A percentile compares a stretch with the other conserved stretches of the same genome.
Evolutionary conservation across 2,113 vertebrate genomes (phyloP).

Genomic region (Albula goreensis): DNA sequence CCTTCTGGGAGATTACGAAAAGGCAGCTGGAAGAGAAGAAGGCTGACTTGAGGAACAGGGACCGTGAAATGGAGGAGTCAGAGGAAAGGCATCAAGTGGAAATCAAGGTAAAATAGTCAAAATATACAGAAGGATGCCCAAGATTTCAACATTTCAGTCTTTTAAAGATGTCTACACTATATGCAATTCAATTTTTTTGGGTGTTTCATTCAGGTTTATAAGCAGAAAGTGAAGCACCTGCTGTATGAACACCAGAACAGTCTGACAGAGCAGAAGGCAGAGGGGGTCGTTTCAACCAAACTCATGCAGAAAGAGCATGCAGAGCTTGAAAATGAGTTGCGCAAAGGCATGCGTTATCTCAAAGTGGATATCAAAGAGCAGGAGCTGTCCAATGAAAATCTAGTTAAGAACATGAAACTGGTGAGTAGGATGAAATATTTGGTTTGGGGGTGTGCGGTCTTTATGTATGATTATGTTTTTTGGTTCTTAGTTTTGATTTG

Average conservation of each 20-base stretch:
- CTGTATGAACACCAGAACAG: slow-evolving; percentile 89
- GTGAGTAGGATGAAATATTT: slow-evolving; percentile 59
- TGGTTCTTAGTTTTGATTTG: background rate
- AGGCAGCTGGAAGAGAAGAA: slow-evolving; percentile 80
- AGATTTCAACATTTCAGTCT: background rate
- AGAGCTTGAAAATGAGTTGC: slow-evolving; percentile 67
- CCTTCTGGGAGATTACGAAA: slow-evolving; percentile 82
- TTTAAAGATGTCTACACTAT: background rate
- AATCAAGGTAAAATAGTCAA: slow-evolving; percentile 74
- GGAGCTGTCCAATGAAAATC: slow-evolving; percentile 71
- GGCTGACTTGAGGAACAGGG: slow-evolving; percentile 74
- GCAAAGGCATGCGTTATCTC: slow-evolving; percentile 61
- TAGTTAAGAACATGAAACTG: slow-evolving; percentile 74
- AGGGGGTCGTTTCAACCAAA: slow-evolving; percentile 62
- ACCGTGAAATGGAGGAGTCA: slow-evolving; percentile 82
- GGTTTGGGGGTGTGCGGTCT: background rate
- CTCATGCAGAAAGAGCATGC: slow-evolving; percentile 74
- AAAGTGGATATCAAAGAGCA: slow-evolving; percentile 75
- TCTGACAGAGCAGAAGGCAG: slow-evolving; percentile 75
- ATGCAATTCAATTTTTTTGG: background rate
- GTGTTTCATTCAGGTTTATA: slow-evolving; percentile 70
- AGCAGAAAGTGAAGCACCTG: slow-evolving; percentile 94
- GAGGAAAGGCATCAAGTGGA: slow-evolving; percentile 85
- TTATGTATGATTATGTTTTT: background rate
- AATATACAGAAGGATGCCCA: background rate